Evolutionary conservation across 1,140 invertebrate species (phyloP), one percentile per base, ranked within the genome.

Genomic region (Penaeus indicus): DNA sequence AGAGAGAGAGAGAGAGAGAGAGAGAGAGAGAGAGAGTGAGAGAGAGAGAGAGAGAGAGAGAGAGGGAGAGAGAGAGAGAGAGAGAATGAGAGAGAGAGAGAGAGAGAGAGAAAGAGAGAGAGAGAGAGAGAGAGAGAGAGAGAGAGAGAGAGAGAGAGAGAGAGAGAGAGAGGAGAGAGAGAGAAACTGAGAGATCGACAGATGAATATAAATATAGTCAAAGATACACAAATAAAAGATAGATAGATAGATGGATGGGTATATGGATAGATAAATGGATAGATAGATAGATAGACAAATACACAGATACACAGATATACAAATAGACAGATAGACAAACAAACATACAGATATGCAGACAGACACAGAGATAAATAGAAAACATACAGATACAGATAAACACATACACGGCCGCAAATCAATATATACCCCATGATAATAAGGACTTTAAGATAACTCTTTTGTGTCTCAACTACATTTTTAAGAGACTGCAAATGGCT

Each of bases 121-220:
- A 4, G 8, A 8, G 69, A 25, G 11, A 75, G 25, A 3, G n/a
- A 32, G n/a, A 32, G 25, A 72, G 25, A 75, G 25, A 32, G 5
- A 7, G 69, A 72, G n/a, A 27, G 69, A 72, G 19, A 27, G 69
- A 72, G 69, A 72, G 21, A 72, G n/a, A 72, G n/a, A 72, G n/a
- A 27, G 69, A 72, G 19, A 72, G 69, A 27, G 19, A 32, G 21
- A 75, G 69, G n/a, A 27, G 0, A 25, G 22, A n/a, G n/a, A n/a
- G 22, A 22, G 8, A n/a, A 22, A 16, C 0, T 0, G 67, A 2
- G 8, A 18, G n/a, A 22, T 72, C 19, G n/a, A 22, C 22, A 3
- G 67, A 13, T 16, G n/a, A 72, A 4, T 16, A 21, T 27, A 21
- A 69, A 18, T 22, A 22, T 4, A 69, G n/a, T 69, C 27, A 27